These are phyloP conservation scores for Cheilosia variabilis DNA, from an alignment of 2,888 invertebrate genomes.

Conservation along the genomic window DNA sequence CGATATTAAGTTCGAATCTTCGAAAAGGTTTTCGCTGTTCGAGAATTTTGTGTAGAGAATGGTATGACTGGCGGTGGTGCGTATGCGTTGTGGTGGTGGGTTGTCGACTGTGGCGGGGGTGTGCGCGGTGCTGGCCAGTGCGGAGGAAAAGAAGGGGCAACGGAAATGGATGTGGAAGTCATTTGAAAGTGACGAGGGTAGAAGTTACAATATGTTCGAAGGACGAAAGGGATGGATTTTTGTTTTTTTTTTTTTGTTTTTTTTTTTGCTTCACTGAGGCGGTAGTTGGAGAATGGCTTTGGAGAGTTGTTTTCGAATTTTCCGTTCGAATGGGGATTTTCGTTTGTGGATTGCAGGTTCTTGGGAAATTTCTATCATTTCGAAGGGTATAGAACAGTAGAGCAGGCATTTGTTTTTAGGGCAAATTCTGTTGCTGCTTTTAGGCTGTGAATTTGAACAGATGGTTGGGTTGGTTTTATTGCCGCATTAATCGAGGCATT, in stretches of 20 bases:
- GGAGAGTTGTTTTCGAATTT: conserved; percentile 3
- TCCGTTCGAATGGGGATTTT: conserved; percentile 20
- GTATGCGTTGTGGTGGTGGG: conserved; percentile 59
- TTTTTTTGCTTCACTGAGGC: not conserved
- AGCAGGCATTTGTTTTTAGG: not conserved
- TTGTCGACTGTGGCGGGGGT: conserved; percentile 25
- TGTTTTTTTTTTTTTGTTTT: conserved; percentile 22
- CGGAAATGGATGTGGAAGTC: conserved; percentile 1
- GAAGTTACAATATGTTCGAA: conserved; percentile 36
- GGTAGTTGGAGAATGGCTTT: conserved; percentile 12
- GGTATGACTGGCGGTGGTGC: conserved; percentile 46
- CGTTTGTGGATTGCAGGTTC: not conserved
- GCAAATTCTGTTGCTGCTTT: too few relatives aligned
- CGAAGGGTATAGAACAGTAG: not conserved
- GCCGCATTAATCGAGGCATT: too few relatives aligned
- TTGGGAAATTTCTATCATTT: conserved; percentile 20
- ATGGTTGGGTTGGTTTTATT: too few relatives aligned
- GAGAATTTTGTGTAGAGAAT: conserved; percentile 33
- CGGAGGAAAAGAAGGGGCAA: conserved; percentile 3
- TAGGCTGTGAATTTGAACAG: not conserved
- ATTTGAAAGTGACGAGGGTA: conserved; percentile 40
- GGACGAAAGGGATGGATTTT: conserved; percentile 26
- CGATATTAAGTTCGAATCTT: conserved; percentile 74
- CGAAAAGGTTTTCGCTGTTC: conserved; percentile 49
- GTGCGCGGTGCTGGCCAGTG: not conserved